A percentile compares a stretch with the other conserved stretches of the same genome.
These are phyloP conservation scores for Pyrgus malvae DNA, from an alignment of 2,888 invertebrate species.

Conservation along the genomic window DNA sequence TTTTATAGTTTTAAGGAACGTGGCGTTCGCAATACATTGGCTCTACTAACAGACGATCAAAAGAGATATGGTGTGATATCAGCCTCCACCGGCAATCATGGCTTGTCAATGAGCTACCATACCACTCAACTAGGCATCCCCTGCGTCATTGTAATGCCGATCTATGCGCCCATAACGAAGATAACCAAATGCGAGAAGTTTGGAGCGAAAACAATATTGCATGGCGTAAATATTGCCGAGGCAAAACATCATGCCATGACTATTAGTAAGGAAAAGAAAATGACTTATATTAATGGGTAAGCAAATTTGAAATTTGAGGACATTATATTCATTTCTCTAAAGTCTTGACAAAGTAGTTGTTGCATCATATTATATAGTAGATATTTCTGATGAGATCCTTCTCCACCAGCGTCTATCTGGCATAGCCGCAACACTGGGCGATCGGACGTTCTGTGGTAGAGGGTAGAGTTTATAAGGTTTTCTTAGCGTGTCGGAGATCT, in stretches of 20 bases:
- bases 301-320: conserved; percentile 32
- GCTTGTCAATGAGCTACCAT: conserved; percentile 89
- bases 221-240: conserved; percentile 90
- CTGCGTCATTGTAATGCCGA: conserved; percentile 94
- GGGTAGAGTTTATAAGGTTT: too few species aligned
- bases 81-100: conserved; percentile 96
- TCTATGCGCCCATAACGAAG: conserved; percentile 94
- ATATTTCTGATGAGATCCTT: too few species aligned
- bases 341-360: too few species aligned
- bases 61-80: conserved; percentile 90
- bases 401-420: too few species aligned
- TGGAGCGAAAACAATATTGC: conserved; percentile 90
- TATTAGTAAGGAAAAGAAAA: conserved; percentile 85
- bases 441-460: too few species aligned
- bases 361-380: too few species aligned
- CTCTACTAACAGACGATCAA: conserved; percentile 87
- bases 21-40: conserved; percentile 91
- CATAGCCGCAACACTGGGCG: too few species aligned
- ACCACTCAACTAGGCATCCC: conserved; percentile 85
- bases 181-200: conserved; percentile 90
- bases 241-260: conserved; percentile 89
- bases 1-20: conserved; percentile 93
- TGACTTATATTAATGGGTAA: conserved; percentile 94
- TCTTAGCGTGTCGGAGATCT: too few species aligned
- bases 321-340: too few species aligned